A percentile compares a stretch with the other conserved stretches of the same genome.
Conservation (phyloP, 2,797 vertebrate genomes). For the Anabacerthia variegaticeps region DNA sequence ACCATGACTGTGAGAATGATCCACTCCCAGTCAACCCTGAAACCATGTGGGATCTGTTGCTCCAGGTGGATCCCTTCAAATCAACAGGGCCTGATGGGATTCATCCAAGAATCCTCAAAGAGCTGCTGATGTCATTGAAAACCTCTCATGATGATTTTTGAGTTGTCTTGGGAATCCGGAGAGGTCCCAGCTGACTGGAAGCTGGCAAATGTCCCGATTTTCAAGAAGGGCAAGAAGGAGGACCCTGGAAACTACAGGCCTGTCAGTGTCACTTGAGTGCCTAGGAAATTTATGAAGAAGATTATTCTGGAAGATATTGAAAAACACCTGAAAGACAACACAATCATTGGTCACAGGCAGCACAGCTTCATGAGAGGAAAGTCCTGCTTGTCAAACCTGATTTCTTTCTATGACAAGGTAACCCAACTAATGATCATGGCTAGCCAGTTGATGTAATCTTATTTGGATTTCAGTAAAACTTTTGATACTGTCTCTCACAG, state of each 20-base stretch:
- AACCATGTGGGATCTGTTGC: not conserved
- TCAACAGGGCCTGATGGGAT: not conserved
- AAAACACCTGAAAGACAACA: not conserved
- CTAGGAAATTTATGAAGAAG: not conserved
- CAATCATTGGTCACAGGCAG: not conserved
- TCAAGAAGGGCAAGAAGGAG: not conserved
- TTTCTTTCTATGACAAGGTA: not conserved
- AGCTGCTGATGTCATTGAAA: not conserved
- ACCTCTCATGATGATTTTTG: not conserved
- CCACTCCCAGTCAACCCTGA: not conserved
- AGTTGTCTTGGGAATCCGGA: not conserved
- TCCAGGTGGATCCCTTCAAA: not conserved
- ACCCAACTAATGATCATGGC: not conserved
- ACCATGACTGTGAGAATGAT: not conserved
- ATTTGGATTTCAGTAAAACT: not conserved
- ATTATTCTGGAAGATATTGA: not conserved
- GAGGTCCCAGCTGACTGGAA: not conserved
- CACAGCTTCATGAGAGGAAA: not conserved
- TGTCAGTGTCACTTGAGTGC: not conserved
- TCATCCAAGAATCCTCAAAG: not conserved
- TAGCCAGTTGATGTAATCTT: not conserved
- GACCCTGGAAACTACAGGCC: not conserved
- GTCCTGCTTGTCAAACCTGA: not conserved
- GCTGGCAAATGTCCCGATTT: not conserved
- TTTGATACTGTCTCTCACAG: not conserved